Conservation (phyloP, 2,113 vertebrate genomes). For the Cynoglossus semilaevis region DNA sequence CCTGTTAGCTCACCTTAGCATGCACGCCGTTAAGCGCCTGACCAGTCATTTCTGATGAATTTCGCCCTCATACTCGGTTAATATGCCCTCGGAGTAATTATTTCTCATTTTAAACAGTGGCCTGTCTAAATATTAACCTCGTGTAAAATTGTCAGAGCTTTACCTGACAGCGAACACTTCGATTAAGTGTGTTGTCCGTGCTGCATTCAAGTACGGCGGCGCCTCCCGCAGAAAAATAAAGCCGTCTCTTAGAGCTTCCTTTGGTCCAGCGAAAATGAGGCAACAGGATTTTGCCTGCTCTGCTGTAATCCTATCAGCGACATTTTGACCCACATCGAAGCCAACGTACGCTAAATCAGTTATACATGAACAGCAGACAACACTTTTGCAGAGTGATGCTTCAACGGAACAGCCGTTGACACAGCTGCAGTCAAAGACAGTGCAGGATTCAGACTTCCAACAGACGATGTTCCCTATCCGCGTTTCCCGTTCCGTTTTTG, state of each 20-base stretch:
- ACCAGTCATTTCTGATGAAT: slow-evolving; percentile 44
- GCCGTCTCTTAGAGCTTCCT: slow-evolving; percentile 35
- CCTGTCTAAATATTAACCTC: neutral
- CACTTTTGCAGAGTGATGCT: neutral
- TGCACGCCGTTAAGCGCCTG: slow-evolving; percentile 48
- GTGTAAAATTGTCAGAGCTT: slow-evolving; percentile 1
- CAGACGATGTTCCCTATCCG: too few relatives aligned
- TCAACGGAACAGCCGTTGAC: too few relatives aligned
- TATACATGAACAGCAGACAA: slow-evolving; percentile 9
- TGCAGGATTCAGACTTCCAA: too few relatives aligned
- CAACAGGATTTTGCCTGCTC: slow-evolving; percentile 21
- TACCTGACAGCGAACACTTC: slow-evolving; percentile 27
- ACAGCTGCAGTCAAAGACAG: too few relatives aligned
- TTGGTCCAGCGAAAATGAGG: slow-evolving; percentile 31
- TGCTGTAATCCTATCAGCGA: slow-evolving; percentile 44
- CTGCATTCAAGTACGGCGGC: neutral
- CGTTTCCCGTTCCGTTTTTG: too few relatives aligned
- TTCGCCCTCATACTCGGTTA: slow-evolving; percentile 25
- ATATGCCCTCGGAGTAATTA: neutral
- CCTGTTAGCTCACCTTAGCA: slow-evolving; percentile 50
- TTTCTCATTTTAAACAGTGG: neutral
- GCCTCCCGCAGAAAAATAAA: slow-evolving; percentile 11
- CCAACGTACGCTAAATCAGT: slow-evolving; percentile 17
- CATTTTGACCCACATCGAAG: slow-evolving; percentile 26
- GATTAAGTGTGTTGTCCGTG: neutral